Evolutionary conservation across 2,113 vertebrate genomes (phyloP), one percentile per base, ranked within the genome.

Genomic region (Phaethornis superciliosus): DNA sequence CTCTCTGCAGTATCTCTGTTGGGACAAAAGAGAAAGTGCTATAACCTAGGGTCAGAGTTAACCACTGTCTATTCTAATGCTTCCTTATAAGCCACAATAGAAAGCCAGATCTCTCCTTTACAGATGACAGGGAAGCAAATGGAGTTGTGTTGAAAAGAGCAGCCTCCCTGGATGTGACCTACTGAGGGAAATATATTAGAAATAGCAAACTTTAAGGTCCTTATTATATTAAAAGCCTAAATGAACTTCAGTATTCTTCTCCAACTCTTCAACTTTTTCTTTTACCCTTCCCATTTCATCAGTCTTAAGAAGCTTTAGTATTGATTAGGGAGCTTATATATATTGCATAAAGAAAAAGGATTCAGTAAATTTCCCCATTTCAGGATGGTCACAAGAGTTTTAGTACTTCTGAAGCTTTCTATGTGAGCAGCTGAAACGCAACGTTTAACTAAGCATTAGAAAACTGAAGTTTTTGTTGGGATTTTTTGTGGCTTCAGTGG

Each of bases 1-100:
- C 91, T 96, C 58, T 97, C 96, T 52, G 88, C 58, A 40, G 85
- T 11, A 7, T 95, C 95, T 92, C 94, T 97, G 78, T 64, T 44
- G 23, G 32, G 37, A 85, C 24, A 72, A 89, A 92, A 85, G 46
- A 75, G 37, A 85, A 93, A 88, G n/a, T 84, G 40, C 40, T 90
- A 77, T 14, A 75, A 1, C 8, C 5, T 27, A 81, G 55, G 30
- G 47, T 8, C 30, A 78, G 20, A 54, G 56, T 59, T 78, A 76
- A 81, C 17, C 22, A 6, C 44, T 56, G 12, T 49, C 22, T 79
- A 26, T 51, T 55, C 12, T 33, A 86, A 92, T 7, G 40, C 19
- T 63, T 49, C 49, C 46, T 59, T 26, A 56, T 17, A 86, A 59
- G 26, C 28, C 26, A 32, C 33, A 74, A 13, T 10, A 80, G 44